Conservation (phyloP, 2,888 invertebrate species). For the Dugesia japonica region DNA sequence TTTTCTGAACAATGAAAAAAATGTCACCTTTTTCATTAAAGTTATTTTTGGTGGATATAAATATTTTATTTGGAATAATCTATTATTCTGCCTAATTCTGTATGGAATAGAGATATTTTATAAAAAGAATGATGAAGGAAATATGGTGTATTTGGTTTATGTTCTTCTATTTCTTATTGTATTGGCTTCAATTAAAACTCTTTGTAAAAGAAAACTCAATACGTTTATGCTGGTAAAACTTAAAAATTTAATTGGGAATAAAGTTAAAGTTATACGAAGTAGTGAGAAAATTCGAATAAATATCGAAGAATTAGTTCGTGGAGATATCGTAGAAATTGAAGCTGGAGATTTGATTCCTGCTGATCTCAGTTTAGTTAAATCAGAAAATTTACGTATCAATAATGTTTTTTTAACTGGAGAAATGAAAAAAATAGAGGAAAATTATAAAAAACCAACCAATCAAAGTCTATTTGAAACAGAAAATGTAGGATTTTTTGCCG, state of each 20-base stretch:
- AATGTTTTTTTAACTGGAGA: neutral
- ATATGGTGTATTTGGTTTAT: neutral
- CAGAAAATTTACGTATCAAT: neutral
- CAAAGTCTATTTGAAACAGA: neutral
- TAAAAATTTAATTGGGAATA: neutral
- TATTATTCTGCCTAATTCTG: neutral
- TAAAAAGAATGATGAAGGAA: neutral
- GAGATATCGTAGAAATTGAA: neutral
- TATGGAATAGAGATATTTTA: neutral
- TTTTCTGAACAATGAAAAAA: neutral
- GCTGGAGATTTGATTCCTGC: neutral
- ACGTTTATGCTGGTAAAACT: no score
- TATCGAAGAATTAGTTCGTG: neutral
- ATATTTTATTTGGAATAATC: constrained; percentile 14
- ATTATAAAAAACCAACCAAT: neutral
- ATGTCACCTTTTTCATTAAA: neutral
- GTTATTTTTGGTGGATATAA: neutral
- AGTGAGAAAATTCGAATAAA: neutral
- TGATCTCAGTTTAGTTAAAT: neutral
- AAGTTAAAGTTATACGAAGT: neutral
- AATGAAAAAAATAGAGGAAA: neutral
- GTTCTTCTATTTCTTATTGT: neutral
- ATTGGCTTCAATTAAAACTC: neutral
- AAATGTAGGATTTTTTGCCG: neutral
- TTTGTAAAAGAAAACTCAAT: neutral